Evolutionary conservation across 2,797 vertebrate species (phyloP).

Genomic region (Pagetopsis macropterus): DNA sequence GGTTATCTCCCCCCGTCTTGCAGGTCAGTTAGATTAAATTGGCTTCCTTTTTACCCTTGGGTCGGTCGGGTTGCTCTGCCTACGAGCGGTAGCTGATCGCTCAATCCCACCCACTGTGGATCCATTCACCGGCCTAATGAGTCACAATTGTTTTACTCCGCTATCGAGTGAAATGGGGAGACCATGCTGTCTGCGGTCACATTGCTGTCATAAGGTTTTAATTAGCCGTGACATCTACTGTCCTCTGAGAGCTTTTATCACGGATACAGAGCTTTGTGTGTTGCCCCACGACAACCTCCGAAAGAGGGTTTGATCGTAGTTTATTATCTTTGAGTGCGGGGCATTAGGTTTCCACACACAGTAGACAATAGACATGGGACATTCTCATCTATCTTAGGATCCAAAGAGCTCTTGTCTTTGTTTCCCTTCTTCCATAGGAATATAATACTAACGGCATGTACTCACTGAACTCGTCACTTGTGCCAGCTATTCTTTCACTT

Average conservation of each 20-base stretch:
- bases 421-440: slow-evolving; percentile 14
- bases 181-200: slow-evolving; percentile 64
- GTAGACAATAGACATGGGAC: slow-evolving; percentile 10
- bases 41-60: slow-evolving; percentile 60
- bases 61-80: slow-evolving; percentile 56
- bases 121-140: slow-evolving; percentile 67
- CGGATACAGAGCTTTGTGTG: slow-evolving; percentile 21
- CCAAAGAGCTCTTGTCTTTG: neutral
- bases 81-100: slow-evolving; percentile 39
- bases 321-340: slow-evolving; percentile 17
- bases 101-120: slow-evolving; percentile 44
- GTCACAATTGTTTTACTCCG: slow-evolving; percentile 54
- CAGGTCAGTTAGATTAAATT: slow-evolving; percentile 67
- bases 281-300: slow-evolving; percentile 21
- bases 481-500: slow-evolving; percentile 65
- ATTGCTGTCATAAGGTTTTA: slow-evolving; percentile 71
- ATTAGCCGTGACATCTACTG: slow-evolving; percentile 68
- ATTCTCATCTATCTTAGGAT: slow-evolving; percentile 6
- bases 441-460: slow-evolving; percentile 40
- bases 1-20: slow-evolving; percentile 39
- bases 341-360: slow-evolving; percentile 23
- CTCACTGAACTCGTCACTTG: slow-evolving; percentile 54
- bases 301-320: slow-evolving; percentile 34
- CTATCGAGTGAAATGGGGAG: slow-evolving; percentile 53
- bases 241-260: slow-evolving; percentile 60